Conservation (phyloP, 64 coral and sea anemone genomes). For the Anthopleura sola region DNA sequence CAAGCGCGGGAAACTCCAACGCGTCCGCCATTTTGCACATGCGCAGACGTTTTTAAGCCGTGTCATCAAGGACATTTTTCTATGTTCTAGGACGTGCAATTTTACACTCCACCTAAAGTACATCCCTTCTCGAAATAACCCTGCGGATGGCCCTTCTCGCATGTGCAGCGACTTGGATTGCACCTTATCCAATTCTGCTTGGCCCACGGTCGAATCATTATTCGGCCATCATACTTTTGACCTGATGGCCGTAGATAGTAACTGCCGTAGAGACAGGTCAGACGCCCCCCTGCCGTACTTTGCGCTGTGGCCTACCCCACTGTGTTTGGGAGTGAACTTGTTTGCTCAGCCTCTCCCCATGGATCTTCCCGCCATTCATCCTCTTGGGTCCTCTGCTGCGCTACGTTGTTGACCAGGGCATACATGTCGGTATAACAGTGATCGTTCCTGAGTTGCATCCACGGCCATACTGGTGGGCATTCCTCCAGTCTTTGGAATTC, state of each 20-base stretch:
- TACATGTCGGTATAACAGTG: neutral
- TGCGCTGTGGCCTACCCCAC: neutral
- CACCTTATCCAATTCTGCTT: neutral
- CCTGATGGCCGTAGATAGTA: constrained; percentile 40
- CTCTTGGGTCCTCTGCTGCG: constrained; percentile 29
- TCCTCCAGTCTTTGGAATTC: neutral
- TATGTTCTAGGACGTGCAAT: neutral
- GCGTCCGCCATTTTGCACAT: too few relatives aligned
- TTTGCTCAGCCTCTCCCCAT: too few relatives aligned
- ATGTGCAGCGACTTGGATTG: constrained; percentile 23
- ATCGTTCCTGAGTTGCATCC: neutral
- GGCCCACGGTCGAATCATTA: constrained; percentile 10
- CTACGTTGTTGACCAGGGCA: neutral
- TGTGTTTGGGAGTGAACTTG: constrained; percentile 36
- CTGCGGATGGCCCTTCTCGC: constrained; percentile 40
- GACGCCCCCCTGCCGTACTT: constrained; percentile 2
- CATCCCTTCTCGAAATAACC: constrained; percentile 43
- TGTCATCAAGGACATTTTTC: too few relatives aligned
- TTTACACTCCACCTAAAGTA: neutral
- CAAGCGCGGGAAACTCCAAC: too few relatives aligned
- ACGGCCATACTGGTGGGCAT: neutral
- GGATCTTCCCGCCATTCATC: constrained; percentile 30
- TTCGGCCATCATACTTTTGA: constrained; percentile 60
- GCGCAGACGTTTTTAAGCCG: too few relatives aligned
- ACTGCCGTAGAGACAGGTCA: neutral